Percentiles rank a stretch among this genome's conserved stretches.
These are phyloP conservation scores for Halictus rubicundus DNA, from an alignment of 1,140 invertebrate species.

Conservation along the genomic window DNA sequence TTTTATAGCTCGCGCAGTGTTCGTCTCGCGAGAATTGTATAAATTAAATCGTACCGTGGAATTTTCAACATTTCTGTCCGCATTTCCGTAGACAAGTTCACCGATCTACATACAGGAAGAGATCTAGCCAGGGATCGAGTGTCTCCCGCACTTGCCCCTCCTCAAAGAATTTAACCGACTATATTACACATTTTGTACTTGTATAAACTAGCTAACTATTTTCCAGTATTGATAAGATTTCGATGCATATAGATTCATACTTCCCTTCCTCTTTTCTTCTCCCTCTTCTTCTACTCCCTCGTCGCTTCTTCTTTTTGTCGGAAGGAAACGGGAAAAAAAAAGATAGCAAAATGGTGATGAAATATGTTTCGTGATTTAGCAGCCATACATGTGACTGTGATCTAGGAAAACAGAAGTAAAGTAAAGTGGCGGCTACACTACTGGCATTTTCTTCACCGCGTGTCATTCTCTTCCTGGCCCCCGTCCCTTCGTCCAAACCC, in stretches of 20 bases:
- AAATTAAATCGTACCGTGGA: background rate
- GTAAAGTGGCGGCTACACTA: conserved; percentile 71
- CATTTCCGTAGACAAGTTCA: background rate
- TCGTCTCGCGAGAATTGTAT: no score
- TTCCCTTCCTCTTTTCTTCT: conserved; percentile 26
- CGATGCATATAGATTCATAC: conserved; percentile 54
- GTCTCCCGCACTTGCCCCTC: conserved; percentile 51
- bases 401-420: conserved; percentile 75
- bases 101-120: conserved; percentile 22
- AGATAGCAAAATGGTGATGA: conserved; percentile 59
- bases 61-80: conserved; percentile 9
- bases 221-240: conserved; percentile 75
- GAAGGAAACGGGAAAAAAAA: background rate
- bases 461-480: conserved; percentile 50
- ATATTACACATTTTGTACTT: conserved; percentile 74
- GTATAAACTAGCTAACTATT: conserved; percentile 69
- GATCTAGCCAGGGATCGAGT: conserved; percentile 55
- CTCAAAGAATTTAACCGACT: conserved; percentile 58
- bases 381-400: conserved; percentile 75
- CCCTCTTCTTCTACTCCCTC: conserved; percentile 26
- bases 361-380: conserved; percentile 71
- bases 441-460: conserved; percentile 68
- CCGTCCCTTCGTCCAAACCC: conserved; percentile 45
- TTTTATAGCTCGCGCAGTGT: conserved; percentile 16
- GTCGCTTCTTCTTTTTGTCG: conserved; percentile 19